Conservation (phyloP, 2,888 invertebrate species). For the Melitaea athalia region DNA sequence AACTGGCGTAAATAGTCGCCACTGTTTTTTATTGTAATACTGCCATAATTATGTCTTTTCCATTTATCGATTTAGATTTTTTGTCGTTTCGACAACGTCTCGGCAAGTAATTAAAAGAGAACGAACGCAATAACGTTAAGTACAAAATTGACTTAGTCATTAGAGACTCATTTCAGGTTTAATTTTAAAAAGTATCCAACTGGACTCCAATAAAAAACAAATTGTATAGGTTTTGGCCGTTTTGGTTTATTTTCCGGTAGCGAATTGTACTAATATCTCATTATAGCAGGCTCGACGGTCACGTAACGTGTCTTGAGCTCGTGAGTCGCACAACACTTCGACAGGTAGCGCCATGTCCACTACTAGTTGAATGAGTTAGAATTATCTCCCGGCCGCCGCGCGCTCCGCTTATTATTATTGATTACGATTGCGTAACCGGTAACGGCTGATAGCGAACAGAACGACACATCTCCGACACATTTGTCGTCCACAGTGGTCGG, state of each 20-base stretch:
- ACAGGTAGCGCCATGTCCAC: slow-evolving; percentile 6
- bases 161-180: slow-evolving; percentile 9
- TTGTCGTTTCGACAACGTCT: not conserved
- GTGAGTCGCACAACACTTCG: not conserved
- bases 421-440: slow-evolving; percentile 4
- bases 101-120: not conserved
- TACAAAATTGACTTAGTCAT: slow-evolving; percentile 10
- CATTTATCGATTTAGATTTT: not conserved
- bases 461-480: not conserved
- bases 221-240: slow-evolving; percentile 3
- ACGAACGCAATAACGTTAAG: not conserved
- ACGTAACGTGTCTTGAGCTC: slow-evolving; percentile 4
- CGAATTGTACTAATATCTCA: not conserved
- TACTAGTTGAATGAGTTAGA: not conserved
- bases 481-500: not conserved
- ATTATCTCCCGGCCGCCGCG: not conserved
- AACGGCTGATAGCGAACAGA: not conserved
- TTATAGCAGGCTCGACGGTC: slow-evolving; percentile 4
- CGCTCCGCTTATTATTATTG: slow-evolving; percentile 7
- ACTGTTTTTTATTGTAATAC: not conserved
- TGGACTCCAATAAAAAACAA: slow-evolving; percentile 5
- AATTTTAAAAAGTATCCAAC: not conserved
- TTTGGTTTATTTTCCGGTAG: slow-evolving; percentile 18
- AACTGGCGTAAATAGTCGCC: no score
- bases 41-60: not conserved